These are phyloP conservation scores for Sebastiscus tertius DNA, from an alignment of 2,797 vertebrate species.

Conservation along the genomic window DNA sequence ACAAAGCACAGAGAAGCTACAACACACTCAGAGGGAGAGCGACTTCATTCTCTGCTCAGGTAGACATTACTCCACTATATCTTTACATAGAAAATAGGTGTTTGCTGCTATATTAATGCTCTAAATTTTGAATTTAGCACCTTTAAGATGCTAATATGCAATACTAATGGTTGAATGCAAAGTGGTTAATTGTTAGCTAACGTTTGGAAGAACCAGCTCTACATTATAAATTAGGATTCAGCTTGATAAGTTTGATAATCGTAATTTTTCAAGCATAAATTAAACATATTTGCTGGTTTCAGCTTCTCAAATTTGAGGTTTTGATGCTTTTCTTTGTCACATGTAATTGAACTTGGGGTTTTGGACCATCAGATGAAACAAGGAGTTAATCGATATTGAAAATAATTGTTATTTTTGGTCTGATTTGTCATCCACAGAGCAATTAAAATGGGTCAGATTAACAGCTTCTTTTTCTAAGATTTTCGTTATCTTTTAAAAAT, in stretches of 20 bases:
- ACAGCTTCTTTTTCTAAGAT: background rate
- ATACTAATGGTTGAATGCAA: background rate
- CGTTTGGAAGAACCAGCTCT: background rate
- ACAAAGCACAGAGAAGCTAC: too few relatives aligned
- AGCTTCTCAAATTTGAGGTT: background rate
- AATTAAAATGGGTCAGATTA: background rate
- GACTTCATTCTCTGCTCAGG: background rate
- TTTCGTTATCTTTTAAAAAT: background rate
- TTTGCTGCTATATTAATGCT: background rate
- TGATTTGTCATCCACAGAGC: slow-evolving; percentile 5
- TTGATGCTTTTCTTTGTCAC: slow-evolving; percentile 11
- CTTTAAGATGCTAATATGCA: background rate
- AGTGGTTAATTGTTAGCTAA: background rate
- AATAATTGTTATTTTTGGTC: background rate
- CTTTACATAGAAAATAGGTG: background rate
- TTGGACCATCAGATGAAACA: background rate
- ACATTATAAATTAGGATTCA: background rate
- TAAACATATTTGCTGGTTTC: background rate
- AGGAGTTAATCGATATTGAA: background rate
- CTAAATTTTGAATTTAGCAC: background rate
- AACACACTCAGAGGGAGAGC: background rate
- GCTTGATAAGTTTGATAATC: background rate
- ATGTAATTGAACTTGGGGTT: slow-evolving; percentile 2
- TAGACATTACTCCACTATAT: background rate
- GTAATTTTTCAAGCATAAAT: background rate